Conservation (phyloP, 2,113 vertebrate genomes). For the Vireo altiloquus region DNA sequence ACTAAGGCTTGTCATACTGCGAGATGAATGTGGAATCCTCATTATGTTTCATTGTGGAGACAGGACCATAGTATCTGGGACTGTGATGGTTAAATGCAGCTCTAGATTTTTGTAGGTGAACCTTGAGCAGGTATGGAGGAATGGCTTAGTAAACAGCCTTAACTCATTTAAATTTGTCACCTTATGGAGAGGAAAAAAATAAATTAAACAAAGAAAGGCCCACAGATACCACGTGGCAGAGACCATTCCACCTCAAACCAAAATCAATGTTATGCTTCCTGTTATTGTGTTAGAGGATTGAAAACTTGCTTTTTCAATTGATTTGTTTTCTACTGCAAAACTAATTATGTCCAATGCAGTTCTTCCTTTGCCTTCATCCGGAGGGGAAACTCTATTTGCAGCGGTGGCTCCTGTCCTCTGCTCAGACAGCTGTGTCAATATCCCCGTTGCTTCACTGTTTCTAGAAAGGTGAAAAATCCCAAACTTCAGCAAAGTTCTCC, state of each 20-base stretch:
- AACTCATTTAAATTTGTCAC: background rate
- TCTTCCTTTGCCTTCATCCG: slow-evolving; percentile 53
- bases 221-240: slow-evolving; percentile 27
- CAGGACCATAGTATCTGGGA: background rate
- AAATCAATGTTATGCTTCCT: slow-evolving; percentile 65
- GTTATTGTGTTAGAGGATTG: slow-evolving; percentile 62
- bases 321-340: slow-evolving; percentile 70
- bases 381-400: slow-evolving; percentile 54
- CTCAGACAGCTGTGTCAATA: slow-evolving; percentile 30
- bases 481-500: background rate
- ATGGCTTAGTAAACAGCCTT: background rate
- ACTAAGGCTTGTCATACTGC: background rate
- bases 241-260: slow-evolving; percentile 62
- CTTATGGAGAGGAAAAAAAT: background rate
- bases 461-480: background rate
- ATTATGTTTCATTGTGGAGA: background rate
- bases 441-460: background rate
- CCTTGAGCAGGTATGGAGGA: background rate
- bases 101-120: background rate
- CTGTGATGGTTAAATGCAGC: background rate
- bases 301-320: slow-evolving; percentile 69
- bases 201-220: slow-evolving; percentile 19
- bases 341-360: slow-evolving; percentile 62
- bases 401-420: background rate
- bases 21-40: background rate